A percentile compares a stretch with the other conserved stretches of the same genome.
Conservation (phyloP, 2,797 vertebrate species). For the Simalia tracyae region DNA sequence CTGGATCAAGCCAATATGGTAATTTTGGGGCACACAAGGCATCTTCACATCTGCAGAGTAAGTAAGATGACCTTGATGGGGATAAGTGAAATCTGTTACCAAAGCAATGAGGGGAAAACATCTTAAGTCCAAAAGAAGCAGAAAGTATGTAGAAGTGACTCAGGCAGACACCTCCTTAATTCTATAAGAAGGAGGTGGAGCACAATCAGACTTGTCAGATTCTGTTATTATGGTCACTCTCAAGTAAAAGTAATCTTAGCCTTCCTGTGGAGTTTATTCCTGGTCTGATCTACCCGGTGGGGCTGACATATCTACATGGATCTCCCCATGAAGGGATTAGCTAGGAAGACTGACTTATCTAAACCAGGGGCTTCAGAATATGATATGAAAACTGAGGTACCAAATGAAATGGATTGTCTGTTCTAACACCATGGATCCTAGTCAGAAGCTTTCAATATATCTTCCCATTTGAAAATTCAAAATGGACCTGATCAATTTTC, state of each 20-base stretch:
- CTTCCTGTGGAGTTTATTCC: neutral
- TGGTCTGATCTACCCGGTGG: neutral
- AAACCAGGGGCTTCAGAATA: neutral
- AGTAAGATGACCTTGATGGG: neutral
- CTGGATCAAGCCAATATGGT: neutral
- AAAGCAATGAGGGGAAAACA: neutral
- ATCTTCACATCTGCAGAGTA: neutral
- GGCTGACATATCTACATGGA: neutral
- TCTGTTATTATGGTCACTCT: neutral
- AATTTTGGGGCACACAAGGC: neutral
- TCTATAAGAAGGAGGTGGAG: neutral
- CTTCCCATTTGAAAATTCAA: neutral
- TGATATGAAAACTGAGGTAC: neutral
- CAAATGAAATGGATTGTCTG: neutral
- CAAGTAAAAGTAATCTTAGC: neutral
- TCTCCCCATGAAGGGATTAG: neutral
- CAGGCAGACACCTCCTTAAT: neutral
- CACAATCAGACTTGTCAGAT: neutral
- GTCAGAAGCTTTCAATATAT: neutral
- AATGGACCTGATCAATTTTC: neutral
- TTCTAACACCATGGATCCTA: neutral
- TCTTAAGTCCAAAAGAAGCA: neutral
- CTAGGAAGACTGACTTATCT: neutral
- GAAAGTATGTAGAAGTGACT: neutral
- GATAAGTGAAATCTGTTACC: neutral